Conservation (phyloP, 2,113 vertebrate genomes). For the Ceuthmochares aereus region DNA sequence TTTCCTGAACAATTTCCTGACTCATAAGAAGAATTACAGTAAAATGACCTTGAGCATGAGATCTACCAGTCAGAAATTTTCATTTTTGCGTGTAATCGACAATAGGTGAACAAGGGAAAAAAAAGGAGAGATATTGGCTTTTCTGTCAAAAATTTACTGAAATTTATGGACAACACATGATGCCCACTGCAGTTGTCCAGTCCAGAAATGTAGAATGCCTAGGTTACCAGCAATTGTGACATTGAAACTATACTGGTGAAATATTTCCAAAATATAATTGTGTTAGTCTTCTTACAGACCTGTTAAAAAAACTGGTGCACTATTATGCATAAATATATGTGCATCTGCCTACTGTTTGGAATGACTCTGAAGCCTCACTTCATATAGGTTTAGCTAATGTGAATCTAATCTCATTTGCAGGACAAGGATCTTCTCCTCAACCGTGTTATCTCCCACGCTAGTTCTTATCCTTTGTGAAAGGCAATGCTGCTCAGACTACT, state of each 20-base stretch:
- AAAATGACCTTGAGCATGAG: background rate
- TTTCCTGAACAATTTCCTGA: background rate
- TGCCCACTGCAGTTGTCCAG: background rate
- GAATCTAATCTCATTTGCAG: background rate
- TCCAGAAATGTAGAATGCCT: background rate
- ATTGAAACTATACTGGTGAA: background rate
- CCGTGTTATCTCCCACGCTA: accelerated
- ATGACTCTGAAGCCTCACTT: background rate
- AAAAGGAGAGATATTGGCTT: background rate
- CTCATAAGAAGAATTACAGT: background rate
- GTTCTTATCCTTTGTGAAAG: background rate
- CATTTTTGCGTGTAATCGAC: background rate
- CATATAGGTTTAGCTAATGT: background rate
- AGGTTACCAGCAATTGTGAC: background rate
- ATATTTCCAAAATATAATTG: background rate
- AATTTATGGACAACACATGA: background rate
- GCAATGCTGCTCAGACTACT: background rate
- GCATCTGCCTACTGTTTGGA: background rate
- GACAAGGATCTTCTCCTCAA: background rate
- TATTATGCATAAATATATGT: accelerated
- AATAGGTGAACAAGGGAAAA: background rate
- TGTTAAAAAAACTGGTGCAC: background rate
- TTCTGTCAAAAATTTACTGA: background rate
- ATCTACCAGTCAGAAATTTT: background rate
- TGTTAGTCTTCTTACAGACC: background rate